A percentile compares a stretch with the other conserved stretches of the same genome.
Evolutionary conservation across 1,140 invertebrate genomes (phyloP).

Genomic region (Melipona quadrifasciata): DNA sequence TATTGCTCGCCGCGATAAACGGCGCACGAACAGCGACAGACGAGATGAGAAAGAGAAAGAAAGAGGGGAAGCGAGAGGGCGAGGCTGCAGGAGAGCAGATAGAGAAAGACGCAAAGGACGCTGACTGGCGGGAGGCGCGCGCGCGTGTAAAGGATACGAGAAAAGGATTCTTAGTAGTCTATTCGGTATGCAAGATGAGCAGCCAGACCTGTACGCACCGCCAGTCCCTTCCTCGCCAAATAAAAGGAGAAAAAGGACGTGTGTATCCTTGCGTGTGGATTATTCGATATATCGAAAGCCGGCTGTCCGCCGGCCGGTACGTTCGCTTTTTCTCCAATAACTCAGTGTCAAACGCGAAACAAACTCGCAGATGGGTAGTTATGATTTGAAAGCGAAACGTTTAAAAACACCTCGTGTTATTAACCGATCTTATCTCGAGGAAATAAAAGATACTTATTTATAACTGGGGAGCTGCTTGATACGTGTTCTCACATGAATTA

Average conservation of each 20-base stretch:
- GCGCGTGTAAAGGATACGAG: constrained; percentile 69
- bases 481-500: constrained; percentile 55
- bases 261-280: constrained; percentile 57
- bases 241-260: constrained; percentile 35
- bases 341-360: not conserved
- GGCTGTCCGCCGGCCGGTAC: not conserved
- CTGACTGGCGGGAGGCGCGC: constrained; percentile 42
- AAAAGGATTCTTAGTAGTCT: constrained; percentile 72
- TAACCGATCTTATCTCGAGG: constrained; percentile 39
- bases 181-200: constrained; percentile 72
- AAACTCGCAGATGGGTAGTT: constrained; percentile 15
- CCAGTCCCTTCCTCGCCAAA: constrained; percentile 53
- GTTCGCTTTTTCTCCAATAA: constrained; percentile 19
- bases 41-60: constrained; percentile 51
- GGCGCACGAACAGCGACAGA: constrained; percentile 67
- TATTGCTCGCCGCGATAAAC: constrained; percentile 76
- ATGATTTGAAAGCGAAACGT: constrained; percentile 30
- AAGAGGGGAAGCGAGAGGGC: constrained; percentile 40
- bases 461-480: constrained; percentile 25
- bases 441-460: constrained; percentile 48
- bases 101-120: constrained; percentile 26
- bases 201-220: constrained; percentile 64
- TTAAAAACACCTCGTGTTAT: constrained; percentile 38
- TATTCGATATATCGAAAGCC: constrained; percentile 40
- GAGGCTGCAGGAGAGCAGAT: constrained; percentile 46